Base-by-base conservation (phyloP, 2,113 vertebrate species). In the Rana temporaria region DNA sequence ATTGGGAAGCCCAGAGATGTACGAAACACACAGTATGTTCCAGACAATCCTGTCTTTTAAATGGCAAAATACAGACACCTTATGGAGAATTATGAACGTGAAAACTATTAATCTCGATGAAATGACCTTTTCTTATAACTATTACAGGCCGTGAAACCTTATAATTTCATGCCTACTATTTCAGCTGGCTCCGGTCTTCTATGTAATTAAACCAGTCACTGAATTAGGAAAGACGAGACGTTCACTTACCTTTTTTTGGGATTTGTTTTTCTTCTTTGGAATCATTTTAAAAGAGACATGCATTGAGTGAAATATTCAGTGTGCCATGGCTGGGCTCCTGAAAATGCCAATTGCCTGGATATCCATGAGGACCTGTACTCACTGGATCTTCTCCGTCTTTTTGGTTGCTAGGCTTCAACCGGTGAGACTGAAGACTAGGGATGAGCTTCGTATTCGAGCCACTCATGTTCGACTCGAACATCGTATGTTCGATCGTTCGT, bases 161-260 rank as follows among this genome's bases (percentile, higher is more conserved):
- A 42, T 60, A 34, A 52, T 64, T 77, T 64, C 38, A 26, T 63
- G 62, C 60, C 60, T 77, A 55, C 42, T n/a, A 19, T 38, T 12
- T 56, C 72, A 75, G 72, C 72, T 75, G 72, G 52, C 62, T n/a
- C 62, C 34, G 26, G 48, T 77, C 38, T 77, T 77, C 34, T 78
- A 62, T 64, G 26, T 78, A 78, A 64, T 78, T 65, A 65, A 65
- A 56, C 24, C 20, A 38, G 22, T 53, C 42, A 64, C 38, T 12
- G 42, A 48, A 48, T 48, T 48, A 48, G 42, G 42, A 48, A 64
- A 77, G 59, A 19, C 4, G 55, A 60, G 30, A 42, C 14, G 34
- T 73, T 26, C 26, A 56, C 70, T 57, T 70, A 26, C 24, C 68
- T 53, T 12, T n/a, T 30, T 9, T 7, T 26, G 26, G 20, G 4